A percentile compares a stretch with the other conserved stretches of the same genome.
Evolutionary conservation across 2,797 vertebrate genomes (phyloP).

Genomic region (Enteromius anoplus): DNA sequence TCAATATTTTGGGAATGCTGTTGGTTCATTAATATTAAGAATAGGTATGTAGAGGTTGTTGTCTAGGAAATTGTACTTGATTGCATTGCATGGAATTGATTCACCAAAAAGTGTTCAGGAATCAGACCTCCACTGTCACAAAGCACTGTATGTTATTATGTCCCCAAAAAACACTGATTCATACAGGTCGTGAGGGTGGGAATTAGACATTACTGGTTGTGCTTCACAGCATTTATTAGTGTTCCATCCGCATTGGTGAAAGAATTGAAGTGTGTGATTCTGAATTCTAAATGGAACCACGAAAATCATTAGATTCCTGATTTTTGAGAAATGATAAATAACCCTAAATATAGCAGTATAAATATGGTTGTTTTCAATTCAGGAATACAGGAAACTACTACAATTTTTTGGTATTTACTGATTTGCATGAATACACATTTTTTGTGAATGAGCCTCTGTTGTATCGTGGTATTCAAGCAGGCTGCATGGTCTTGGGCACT

Average conservation of each 20-base stretch:
- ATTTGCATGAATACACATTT: conserved; percentile 45
- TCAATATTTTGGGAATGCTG: neutral
- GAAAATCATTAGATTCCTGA: neutral
- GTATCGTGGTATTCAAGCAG: neutral
- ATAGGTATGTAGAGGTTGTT: neutral
- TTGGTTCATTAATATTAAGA: neutral
- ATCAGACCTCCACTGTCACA: neutral
- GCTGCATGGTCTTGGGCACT: conserved; percentile 6
- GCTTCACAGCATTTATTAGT: neutral
- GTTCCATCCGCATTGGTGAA: neutral
- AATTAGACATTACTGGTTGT: neutral
- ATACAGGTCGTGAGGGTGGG: neutral
- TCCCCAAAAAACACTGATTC: neutral
- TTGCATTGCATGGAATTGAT: neutral
- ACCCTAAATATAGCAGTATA: conserved; percentile 12
- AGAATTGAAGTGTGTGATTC: neutral
- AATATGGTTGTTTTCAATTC: conserved; percentile 15
- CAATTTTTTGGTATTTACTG: conserved; percentile 15
- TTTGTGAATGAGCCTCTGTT: conserved; percentile 30
- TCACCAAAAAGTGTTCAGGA: neutral
- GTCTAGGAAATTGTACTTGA: neutral
- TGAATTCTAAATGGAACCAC: neutral
- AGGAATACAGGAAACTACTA: conserved; percentile 2
- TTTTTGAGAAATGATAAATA: neutral
- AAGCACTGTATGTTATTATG: too few species aligned